Evolutionary conservation across 2,888 invertebrate species (phyloP), one percentile per base, ranked within the genome.

Genomic region (Acheta domesticus): DNA sequence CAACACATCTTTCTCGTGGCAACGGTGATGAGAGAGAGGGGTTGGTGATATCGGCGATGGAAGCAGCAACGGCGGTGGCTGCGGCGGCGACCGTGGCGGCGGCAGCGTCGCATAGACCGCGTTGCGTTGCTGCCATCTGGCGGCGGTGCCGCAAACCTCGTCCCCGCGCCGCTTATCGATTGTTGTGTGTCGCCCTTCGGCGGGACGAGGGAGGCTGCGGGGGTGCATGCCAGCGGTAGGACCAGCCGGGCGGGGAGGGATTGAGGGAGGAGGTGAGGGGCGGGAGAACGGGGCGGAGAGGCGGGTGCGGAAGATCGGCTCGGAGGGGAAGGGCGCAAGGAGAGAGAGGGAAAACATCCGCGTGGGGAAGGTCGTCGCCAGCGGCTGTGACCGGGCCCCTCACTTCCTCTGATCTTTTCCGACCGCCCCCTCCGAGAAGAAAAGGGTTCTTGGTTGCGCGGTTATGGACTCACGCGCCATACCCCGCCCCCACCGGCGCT

Each of bases 141-240:
- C 8, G 62, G 62, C 62, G 14, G n/a, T n/a, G 14, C 62, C 62
- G 62, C 62, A 14, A 62, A 62, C 62, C 62, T 62, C 62, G 62
- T 62, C 16, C 62, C n/a, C 14, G 62, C 62, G 8, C 62, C 62
- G 62, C 62, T n/a, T 62, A 62, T 62, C 62, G 62, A 62, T 62
- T 62, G 62, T 62, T 62, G 62, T 62, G 62, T 62, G 62, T 62
- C n/a, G 62, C 62, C 62, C 62, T 62, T n/a, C 16, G 62, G 62
- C 14, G 14, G 62, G 14, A 5, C 16, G 62, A 62, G 62, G n/a
- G n/a, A 62, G 62, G n/a, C 36, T 36, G 36, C 36, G 36, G 36
- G 23, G 36, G 36, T 36, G 36, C 36, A 36, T 36, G 36, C 36
- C 36, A n/a, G n/a, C 62, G 62, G 62, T 62, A 62, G n/a, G 16